Percentiles rank a stretch among this genome's conserved stretches.
Evolutionary conservation across 2,113 vertebrate species (phyloP).

Genomic region (Hipposideros armiger): DNA sequence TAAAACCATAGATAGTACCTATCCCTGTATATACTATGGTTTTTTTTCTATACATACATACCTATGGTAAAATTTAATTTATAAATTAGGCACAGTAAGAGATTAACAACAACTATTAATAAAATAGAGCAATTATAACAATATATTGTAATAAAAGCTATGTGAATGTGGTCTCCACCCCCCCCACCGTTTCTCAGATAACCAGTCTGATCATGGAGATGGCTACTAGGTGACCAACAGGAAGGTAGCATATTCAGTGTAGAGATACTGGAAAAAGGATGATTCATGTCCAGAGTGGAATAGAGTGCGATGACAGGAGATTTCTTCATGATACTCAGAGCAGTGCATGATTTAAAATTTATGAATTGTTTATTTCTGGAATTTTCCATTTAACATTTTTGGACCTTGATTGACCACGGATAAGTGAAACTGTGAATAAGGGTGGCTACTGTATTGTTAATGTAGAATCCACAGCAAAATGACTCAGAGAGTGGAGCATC

Average conservation of each 20-base stretch:
- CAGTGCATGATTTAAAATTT: background rate
- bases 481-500: background rate
- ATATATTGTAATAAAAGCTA: background rate
- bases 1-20: background rate
- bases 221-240: background rate
- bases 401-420: background rate
- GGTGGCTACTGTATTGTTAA: background rate
- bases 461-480: background rate
- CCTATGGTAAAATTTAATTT: background rate
- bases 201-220: background rate
- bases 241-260: background rate
- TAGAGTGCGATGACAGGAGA: background rate
- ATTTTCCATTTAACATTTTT: background rate
- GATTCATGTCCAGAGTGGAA: background rate
- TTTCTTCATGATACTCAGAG: background rate
- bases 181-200: too few relatives aligned
- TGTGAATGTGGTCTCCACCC: background rate
- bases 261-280: background rate
- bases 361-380: background rate
- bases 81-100: background rate
- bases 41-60: background rate
- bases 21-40: background rate
- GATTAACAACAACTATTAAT: background rate
- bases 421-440: background rate
- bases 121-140: background rate